Evolutionary conservation across 2,113 vertebrate species (phyloP), one percentile per base, ranked within the genome.

Genomic region (Hassar affinis): DNA sequence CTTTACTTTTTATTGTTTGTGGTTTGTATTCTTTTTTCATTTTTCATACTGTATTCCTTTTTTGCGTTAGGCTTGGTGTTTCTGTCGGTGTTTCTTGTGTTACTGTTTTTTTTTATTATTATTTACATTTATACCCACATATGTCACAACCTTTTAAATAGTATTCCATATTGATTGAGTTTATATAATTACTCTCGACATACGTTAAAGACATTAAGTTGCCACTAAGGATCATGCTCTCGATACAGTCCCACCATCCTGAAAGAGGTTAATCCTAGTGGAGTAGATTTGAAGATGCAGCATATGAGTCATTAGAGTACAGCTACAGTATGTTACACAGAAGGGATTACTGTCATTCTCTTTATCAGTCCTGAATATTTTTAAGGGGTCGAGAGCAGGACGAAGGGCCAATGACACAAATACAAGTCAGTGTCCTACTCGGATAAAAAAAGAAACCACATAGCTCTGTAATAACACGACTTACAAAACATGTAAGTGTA

Each of bases 341-440:
- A 42, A 22, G 45, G 35, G 9, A 30, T 47, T 47, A 14, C 49
- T 14, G 30, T 82, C 30, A 54, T 69, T 35, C 49, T n/a, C 5
- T 69, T 66, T 68, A 27, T 64, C 47, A 72, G 33, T 51, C 45
- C 6, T 52, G 12, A 80, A 80, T 74, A 22, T 74, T 59, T 61
- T 30, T 22, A 17, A 47, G 18, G 42, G 42, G 52, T 61, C 27
- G 6, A 59, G 35, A 61, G 54, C 6, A 71, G 25, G 27, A 45
- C 56, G 11, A 57, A 38, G 35, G 66, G 80, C 49, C 54, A 49
- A 35, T 25, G 69, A 59, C 69, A 59, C n/a, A 35, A 74, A 74
- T 4, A 61, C 52, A 30, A 25, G 45, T 59, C 33, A 35, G 6
- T 52, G 18, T 61, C 80, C 80, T 74, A 56, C 42, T 49, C 38